These are phyloP conservation scores for Heliconius nattereri DNA, from an alignment of 1,140 invertebrate species.

Conservation along the genomic window DNA sequence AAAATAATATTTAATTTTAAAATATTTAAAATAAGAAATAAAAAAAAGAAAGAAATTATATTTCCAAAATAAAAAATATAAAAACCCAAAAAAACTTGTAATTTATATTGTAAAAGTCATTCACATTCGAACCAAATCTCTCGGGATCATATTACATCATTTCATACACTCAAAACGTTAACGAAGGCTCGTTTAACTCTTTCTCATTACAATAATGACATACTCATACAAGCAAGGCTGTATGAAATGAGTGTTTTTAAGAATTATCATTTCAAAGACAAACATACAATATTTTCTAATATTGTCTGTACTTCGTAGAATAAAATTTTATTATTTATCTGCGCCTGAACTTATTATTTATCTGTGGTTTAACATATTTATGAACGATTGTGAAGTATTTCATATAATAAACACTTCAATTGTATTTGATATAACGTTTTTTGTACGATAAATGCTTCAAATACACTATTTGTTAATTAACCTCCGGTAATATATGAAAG, in stretches of 20 bases:
- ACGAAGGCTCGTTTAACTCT: slow-evolving; percentile 32
- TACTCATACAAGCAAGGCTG: neutral
- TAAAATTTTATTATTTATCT: too few species aligned
- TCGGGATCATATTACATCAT: slow-evolving; percentile 22
- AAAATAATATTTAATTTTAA: neutral
- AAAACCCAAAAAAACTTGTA: neutral
- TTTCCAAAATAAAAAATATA: neutral
- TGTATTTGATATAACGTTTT: too few species aligned
- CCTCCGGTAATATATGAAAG: too few species aligned
- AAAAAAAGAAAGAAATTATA: neutral
- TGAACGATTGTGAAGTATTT: too few species aligned
- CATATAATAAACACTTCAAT: too few species aligned
- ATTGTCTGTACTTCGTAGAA: too few species aligned
- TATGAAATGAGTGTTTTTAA: neutral
- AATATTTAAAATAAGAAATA: neutral
- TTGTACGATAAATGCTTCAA: too few species aligned
- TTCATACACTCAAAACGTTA: slow-evolving; percentile 26
- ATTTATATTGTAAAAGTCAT: slow-evolving; percentile 23
- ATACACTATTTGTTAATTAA: too few species aligned
- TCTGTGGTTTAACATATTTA: too few species aligned
- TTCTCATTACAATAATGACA: slow-evolving; percentile 30
- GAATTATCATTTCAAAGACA: neutral
- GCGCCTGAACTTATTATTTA: too few species aligned
- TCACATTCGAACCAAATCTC: slow-evolving; percentile 24
- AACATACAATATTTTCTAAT: too few species aligned